Conservation (phyloP, 1,140 invertebrate species). For the Homarus americanus region DNA sequence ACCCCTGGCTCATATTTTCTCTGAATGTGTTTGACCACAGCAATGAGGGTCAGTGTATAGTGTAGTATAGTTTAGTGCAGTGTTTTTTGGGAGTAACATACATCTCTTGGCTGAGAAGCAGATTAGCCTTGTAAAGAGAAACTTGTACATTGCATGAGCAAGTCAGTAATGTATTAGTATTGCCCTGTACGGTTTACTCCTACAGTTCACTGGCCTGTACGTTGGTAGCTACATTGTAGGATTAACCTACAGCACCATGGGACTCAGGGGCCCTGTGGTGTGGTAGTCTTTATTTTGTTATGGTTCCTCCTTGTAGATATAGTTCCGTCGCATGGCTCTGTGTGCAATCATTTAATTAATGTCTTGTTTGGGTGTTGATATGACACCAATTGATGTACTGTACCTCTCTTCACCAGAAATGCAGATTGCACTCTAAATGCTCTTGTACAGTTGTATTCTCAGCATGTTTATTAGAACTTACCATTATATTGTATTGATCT, state of each 20-base stretch:
- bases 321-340: constrained; percentile 38
- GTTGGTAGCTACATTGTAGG: constrained; percentile 12
- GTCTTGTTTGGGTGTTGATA: constrained; percentile 34
- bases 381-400: not conserved
- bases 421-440: not conserved
- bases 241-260: not conserved
- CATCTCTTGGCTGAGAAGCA: not conserved
- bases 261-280: constrained; percentile 6
- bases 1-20: constrained; percentile 4
- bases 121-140: not conserved
- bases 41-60: not conserved
- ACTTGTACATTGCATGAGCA: constrained; percentile 6
- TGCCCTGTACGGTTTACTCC: not conserved
- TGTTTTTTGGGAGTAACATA: not conserved
- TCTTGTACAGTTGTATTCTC: not conserved
- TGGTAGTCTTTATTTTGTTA: constrained; percentile 27
- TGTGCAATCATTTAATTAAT: constrained; percentile 28
- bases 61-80: constrained; percentile 33
- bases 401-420: not conserved
- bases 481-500: not conserved
- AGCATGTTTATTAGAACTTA: not conserved
- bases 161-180: not conserved
- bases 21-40: constrained; percentile 18
- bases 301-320: constrained; percentile 35
- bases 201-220: not conserved